These are phyloP conservation scores for Leptopilina drosophilae DNA, from an alignment of 2,888 invertebrate species.

Conservation along the genomic window DNA sequence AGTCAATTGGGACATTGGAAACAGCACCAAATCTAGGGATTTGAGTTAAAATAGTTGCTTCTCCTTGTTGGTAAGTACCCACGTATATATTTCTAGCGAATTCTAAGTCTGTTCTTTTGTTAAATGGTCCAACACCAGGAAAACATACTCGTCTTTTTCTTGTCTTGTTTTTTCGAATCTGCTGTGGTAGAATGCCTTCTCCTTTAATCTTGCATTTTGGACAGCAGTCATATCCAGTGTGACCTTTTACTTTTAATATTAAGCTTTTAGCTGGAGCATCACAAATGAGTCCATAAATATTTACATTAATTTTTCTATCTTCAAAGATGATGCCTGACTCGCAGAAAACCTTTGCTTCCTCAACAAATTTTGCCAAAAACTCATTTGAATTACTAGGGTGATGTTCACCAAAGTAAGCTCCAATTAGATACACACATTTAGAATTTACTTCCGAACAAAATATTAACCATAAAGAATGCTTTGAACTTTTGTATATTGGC, in stretches of 20 bases:
- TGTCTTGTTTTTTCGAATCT: neutral
- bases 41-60: no score
- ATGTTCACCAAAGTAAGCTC: neutral
- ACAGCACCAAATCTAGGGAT: slow-evolving; percentile 47
- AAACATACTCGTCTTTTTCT: slow-evolving; percentile 8
- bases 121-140: slow-evolving; percentile 16
- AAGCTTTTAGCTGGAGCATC: slow-evolving; percentile 57
- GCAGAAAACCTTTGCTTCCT: slow-evolving; percentile 41
- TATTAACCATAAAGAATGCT: neutral
- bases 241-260: slow-evolving; percentile 8
- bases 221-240: slow-evolving; percentile 50
- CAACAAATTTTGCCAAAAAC: slow-evolving; percentile 46
- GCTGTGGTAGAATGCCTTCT: slow-evolving; percentile 17
- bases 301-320: slow-evolving; percentile 20
- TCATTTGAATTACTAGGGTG: neutral
- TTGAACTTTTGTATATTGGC: neutral
- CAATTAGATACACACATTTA: neutral
- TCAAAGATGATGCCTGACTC: slow-evolving; percentile 34
- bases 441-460: neutral
- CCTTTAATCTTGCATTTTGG: slow-evolving; percentile 54
- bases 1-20: slow-evolving; percentile 18
- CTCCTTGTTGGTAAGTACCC: no score
- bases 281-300: slow-evolving; percentile 48
- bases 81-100: no score
- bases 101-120: no score